Conservation (phyloP, 2,888 invertebrate species). For the Artemia sinica region DNA sequence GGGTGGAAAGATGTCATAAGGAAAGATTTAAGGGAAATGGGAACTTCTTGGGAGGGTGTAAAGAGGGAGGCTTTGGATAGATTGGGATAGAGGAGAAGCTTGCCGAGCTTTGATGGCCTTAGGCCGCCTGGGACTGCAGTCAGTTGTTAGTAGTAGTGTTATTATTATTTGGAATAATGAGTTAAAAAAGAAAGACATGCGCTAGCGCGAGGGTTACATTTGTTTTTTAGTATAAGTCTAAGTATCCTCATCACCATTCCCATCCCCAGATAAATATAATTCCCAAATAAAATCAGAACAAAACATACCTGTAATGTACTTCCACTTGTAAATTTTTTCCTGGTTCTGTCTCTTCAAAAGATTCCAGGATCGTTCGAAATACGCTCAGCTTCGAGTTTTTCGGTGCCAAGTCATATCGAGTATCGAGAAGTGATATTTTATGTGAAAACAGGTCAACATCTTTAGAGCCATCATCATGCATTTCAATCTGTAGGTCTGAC, state of each 20-base stretch:
- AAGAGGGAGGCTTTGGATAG: too few species aligned
- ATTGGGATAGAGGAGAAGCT: too few species aligned
- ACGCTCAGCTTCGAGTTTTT: slow-evolving; percentile 59
- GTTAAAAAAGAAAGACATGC: too few species aligned
- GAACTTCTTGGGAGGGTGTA: too few species aligned
- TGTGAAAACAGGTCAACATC: slow-evolving; percentile 83
- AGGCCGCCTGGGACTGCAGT: too few species aligned
- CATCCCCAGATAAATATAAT: neutral
- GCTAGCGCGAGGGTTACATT: too few species aligned
- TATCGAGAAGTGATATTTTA: slow-evolving; percentile 65
- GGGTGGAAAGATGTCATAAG: too few species aligned
- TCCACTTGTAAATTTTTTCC: slow-evolving; percentile 34
- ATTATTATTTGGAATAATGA: too few species aligned
- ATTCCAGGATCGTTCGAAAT: slow-evolving; percentile 71
- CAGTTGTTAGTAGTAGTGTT: too few species aligned
- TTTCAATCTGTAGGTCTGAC: slow-evolving; percentile 66
- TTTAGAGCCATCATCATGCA: slow-evolving; percentile 68
- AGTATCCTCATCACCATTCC: neutral
- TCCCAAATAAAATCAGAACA: neutral
- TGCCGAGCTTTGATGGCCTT: too few species aligned
- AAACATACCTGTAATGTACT: slow-evolving; percentile 32
- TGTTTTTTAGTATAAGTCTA: too few species aligned
- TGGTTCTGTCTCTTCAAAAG: slow-evolving; percentile 34
- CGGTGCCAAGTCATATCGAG: slow-evolving; percentile 41
- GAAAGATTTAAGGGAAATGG: too few species aligned